These are phyloP conservation scores for Arbacia lixula DNA, from an alignment of 53 echinoderm and acorn worm species.

Conservation along the genomic window DNA sequence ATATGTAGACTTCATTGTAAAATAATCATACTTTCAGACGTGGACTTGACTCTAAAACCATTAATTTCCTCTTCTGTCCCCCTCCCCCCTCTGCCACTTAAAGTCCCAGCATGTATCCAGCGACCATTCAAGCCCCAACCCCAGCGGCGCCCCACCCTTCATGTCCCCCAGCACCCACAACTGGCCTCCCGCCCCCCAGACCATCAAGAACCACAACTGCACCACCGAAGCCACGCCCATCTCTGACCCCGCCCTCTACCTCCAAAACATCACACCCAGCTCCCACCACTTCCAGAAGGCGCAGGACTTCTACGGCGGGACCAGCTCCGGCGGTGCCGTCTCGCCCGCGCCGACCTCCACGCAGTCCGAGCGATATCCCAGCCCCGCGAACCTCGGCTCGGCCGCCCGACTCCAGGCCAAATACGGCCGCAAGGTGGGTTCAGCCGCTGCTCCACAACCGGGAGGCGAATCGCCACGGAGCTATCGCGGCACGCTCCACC, in stretches of 20 bases:
- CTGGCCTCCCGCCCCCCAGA: constrained; percentile 24
- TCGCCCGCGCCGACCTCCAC: not conserved
- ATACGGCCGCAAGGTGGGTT: constrained; percentile 4
- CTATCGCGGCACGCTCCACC: constrained; percentile 1
- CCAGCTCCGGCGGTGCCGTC: not conserved
- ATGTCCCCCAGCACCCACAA: constrained; percentile 26
- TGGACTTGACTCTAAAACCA: no score
- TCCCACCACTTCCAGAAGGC: constrained; percentile 88
- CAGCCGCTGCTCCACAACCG: not conserved
- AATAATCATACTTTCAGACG: not conserved
- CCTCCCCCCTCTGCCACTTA: no score
- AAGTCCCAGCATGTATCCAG: not conserved
- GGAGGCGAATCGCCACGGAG: not conserved
- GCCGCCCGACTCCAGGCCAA: constrained; percentile 7
- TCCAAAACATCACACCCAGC: constrained; percentile 35
- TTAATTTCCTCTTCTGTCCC: no score
- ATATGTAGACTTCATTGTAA: not conserved
- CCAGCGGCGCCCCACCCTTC: not conserved
- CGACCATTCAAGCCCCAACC: no score
- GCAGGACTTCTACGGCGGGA: constrained; percentile 69
- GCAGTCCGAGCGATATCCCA: not conserved
- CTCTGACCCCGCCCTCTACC: constrained; percentile 63
- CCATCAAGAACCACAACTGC: constrained; percentile 76
- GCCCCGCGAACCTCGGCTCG: constrained; percentile 7
- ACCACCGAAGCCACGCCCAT: constrained; percentile 85